These are phyloP conservation scores for Oceanodroma tethys DNA, from an alignment of 2,113 vertebrate species.

Conservation along the genomic window DNA sequence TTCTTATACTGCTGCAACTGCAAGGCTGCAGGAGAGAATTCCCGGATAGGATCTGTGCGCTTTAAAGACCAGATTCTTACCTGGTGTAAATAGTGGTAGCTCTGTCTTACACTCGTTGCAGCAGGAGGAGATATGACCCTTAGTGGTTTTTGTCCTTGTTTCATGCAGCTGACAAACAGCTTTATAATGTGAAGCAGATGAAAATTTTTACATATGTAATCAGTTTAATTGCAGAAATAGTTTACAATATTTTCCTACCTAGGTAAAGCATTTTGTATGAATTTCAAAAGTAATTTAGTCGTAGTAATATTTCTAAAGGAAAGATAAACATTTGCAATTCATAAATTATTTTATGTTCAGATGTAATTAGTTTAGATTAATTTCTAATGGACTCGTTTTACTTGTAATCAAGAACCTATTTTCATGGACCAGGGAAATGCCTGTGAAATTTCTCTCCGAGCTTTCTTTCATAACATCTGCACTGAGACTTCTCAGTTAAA, in stretches of 20 bases:
- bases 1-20: background rate
- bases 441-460: background rate
- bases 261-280: background rate
- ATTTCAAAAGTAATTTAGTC: background rate
- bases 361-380: slow-evolving; percentile 19
- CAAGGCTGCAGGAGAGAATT: background rate
- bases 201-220: background rate
- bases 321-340: slow-evolving; percentile 10
- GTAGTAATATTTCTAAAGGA: background rate
- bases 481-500: background rate
- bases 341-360: background rate
- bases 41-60: accelerated
- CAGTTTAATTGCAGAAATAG: background rate
- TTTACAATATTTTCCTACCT: background rate
- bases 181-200: background rate
- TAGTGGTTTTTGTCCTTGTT: background rate
- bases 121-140: background rate
- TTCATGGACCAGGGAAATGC: background rate
- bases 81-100: background rate
- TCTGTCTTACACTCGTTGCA: background rate
- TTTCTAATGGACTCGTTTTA: background rate
- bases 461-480: background rate
- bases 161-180: background rate
- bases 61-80: background rate
- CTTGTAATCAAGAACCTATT: background rate